phyloP scores from a whole-genome alignment of 2,888 invertebrate species.

The Caenorhabditis angaria region DNA sequence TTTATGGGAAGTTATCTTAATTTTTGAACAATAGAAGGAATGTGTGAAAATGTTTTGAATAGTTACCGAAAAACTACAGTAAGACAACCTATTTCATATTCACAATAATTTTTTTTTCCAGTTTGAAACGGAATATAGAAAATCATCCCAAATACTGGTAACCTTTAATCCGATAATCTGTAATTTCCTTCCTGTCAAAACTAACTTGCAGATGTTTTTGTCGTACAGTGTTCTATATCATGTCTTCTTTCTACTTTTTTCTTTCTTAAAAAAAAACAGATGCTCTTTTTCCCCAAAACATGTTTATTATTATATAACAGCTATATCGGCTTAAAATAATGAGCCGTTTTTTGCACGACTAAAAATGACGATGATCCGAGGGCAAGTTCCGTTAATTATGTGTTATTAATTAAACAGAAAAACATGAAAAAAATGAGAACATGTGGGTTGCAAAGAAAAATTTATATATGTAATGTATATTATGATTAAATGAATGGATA shows the following conservation, averaged over 20 bases:
- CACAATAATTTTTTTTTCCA: no score
- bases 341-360: background rate
- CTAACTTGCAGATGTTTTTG: constrained; percentile 2
- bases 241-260: no score
- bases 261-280: background rate
- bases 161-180: background rate
- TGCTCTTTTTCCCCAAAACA: constrained; percentile 1
- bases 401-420: background rate
- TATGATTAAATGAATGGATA: background rate
- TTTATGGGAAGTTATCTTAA: no score
- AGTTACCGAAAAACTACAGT: no score
- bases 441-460: background rate
- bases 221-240: background rate
- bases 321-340: constrained; percentile 1
- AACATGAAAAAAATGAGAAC: background rate
- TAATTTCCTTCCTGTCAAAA: background rate
- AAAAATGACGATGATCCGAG: background rate
- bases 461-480: background rate
- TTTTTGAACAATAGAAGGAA: no score
- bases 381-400: background rate
- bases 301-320: background rate
- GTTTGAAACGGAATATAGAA: no score
- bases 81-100: no score
- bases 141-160: background rate
- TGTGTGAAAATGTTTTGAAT: no score